Percentiles rank a stretch among this genome's conserved stretches.
Conservation (phyloP, 1,140 invertebrate genomes). For the Ladona fulva region DNA sequence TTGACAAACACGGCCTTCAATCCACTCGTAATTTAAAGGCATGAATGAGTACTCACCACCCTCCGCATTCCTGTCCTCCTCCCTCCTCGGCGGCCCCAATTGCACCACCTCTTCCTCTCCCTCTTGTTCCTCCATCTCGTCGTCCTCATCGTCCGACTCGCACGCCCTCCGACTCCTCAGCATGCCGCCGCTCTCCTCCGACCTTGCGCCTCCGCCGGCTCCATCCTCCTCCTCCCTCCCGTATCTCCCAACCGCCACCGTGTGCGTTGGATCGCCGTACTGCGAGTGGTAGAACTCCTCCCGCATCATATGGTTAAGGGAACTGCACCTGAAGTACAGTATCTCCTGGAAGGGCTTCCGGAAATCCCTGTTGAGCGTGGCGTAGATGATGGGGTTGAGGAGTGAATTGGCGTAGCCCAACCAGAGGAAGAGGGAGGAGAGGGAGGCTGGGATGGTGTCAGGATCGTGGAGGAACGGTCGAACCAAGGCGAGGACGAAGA, state of each 20-base stretch:
- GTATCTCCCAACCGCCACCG: background rate
- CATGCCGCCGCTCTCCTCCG: background rate
- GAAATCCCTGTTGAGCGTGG: conserved; percentile 84
- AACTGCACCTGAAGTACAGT: conserved; percentile 76
- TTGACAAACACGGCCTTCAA: too few species aligned
- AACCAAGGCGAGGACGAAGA: conserved; percentile 85
- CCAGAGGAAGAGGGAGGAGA: conserved; percentile 66
- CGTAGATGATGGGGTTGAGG: conserved; percentile 89
- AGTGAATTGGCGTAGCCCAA: conserved; percentile 89
- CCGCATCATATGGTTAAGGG: conserved; percentile 81
- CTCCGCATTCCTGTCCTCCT: background rate
- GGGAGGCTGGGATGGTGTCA: conserved; percentile 50
- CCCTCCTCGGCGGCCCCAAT: background rate
- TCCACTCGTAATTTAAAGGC: too few species aligned
- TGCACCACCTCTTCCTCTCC: background rate
- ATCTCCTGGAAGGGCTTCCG: conserved; percentile 87
- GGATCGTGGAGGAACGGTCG: conserved; percentile 62
- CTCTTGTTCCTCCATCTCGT: background rate
- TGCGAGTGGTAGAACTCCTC: conserved; percentile 88
- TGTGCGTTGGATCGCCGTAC: conserved; percentile 60
- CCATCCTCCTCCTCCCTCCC: background rate
- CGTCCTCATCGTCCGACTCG: background rate
- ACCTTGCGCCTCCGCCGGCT: background rate
- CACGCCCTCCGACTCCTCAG: background rate
- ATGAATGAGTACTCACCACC: background rate